A percentile compares a stretch with the other conserved stretches of the same genome.
These are phyloP conservation scores for Sericinus montela DNA, from an alignment of 2,888 invertebrate genomes.

Conservation along the genomic window DNA sequence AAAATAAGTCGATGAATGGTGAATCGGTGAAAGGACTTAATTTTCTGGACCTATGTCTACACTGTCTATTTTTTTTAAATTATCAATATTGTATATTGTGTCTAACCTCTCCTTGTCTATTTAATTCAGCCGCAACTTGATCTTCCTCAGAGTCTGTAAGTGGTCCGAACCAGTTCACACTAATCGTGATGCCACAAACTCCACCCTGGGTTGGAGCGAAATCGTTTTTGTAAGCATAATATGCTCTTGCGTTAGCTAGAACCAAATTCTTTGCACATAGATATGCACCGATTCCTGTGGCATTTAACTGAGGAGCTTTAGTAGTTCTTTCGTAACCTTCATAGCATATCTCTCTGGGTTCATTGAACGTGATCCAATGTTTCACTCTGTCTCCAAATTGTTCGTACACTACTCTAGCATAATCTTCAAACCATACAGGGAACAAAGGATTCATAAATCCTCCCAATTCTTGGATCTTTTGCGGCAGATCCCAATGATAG, in stretches of 20 bases:
- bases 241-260: constrained; percentile 74
- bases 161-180: constrained; percentile 42
- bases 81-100: not conserved
- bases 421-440: constrained; percentile 68
- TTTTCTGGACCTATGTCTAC: too few species aligned
- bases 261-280: constrained; percentile 69
- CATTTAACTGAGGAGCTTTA: constrained; percentile 50
- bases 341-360: constrained; percentile 62
- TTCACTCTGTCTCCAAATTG: constrained; percentile 72
- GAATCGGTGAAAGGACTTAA: too few species aligned
- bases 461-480: constrained; percentile 73
- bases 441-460: constrained; percentile 67
- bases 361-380: constrained; percentile 80
- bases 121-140: constrained; percentile 42
- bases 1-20: too few species aligned
- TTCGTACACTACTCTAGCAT: constrained; percentile 59
- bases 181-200: constrained; percentile 36
- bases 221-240: constrained; percentile 52
- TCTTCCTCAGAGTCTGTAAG: constrained; percentile 48
- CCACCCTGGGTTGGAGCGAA: constrained; percentile 45
- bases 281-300: constrained; percentile 67
- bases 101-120: constrained; percentile 35
- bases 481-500: constrained; percentile 78
- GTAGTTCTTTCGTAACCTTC: constrained; percentile 59
- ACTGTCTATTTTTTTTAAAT: too few species aligned